Base-by-base conservation (phyloP, 2,797 vertebrate species). In the Alouatta caraya region DNA sequence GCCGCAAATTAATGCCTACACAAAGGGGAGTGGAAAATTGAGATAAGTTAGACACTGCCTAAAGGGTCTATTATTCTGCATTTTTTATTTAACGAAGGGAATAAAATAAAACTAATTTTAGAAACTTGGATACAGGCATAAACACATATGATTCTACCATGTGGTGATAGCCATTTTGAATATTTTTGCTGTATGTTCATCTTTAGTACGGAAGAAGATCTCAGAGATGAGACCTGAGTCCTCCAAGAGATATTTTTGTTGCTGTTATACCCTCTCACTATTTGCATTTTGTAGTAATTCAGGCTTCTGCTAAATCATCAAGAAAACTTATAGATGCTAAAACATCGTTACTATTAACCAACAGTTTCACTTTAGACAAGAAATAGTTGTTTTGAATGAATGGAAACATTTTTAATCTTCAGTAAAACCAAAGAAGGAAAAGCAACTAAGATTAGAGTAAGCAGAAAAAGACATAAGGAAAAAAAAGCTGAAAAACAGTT, bases 371-470 rank as follows among this genome's bases (percentile, higher is more conserved):
- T 83, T 11, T 90, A 88, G n/a, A 95, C 11, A n/a, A 90, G 17
- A 93, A 88, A 46, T n/a, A 84, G 30, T n/a, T 89, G 72, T 70
- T 92, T 94, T 81, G 84, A 91, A 78, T 81, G 21, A 92, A 73
- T 12, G 93, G 28, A 94, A 91, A 89, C n/a, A 61, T 94, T 75
- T 91, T 92, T 64, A 57, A 39, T 73, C 44, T 90, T 30, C 19
- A 52, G 11, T 61, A 59, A 92, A 90, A 95, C 15, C 76, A 10
- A 13, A 26, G 42, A 11, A 14, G 55, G 42, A 22, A 30, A 61
- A 67, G 17, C 70, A 64, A 94, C 22, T 59, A 82, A 93, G 52
- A 83, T 76, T 80, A 75, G 59, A 52, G 11, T 80, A 5, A 80
- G 15, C 12, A 89, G 61, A 55, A 92, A 83, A 96, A 87, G 59